Conservation (phyloP, 2,888 invertebrate genomes). For the Papilio elwesi region DNA sequence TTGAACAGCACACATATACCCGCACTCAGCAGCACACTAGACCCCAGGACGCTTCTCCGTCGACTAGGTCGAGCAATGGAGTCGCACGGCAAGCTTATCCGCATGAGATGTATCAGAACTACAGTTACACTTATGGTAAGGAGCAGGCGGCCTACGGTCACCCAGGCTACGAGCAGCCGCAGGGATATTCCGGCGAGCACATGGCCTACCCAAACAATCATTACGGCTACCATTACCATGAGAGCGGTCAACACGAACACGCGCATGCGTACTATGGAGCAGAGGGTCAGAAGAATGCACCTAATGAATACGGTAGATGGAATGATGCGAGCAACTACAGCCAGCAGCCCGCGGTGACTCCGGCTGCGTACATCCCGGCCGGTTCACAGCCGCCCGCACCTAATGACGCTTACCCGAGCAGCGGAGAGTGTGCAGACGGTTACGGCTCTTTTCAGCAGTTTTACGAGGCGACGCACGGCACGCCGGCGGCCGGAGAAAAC, state of each 20-base stretch:
- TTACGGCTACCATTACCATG: constrained; percentile 81
- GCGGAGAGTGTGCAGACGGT: constrained; percentile 85
- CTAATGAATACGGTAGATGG: constrained; percentile 81
- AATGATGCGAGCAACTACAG: constrained; percentile 72
- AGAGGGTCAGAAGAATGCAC: constrained; percentile 80
- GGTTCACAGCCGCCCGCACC: constrained; percentile 58
- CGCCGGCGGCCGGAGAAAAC: constrained; percentile 87
- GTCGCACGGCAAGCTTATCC: constrained; percentile 71
- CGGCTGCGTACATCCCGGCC: constrained; percentile 60
- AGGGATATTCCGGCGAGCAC: constrained; percentile 73
- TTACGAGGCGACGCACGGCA: constrained; percentile 84
- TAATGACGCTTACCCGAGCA: constrained; percentile 68
- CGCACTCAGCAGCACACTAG: constrained; percentile 72
- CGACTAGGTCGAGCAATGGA: constrained; percentile 71
- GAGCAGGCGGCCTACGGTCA: constrained; percentile 83
- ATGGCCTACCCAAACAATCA: constrained; percentile 77
- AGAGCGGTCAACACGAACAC: constrained; percentile 72
- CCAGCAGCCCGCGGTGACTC: constrained; percentile 57
- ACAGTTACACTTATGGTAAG: constrained; percentile 81
- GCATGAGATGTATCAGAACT: constrained; percentile 81
- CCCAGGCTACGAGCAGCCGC: constrained; percentile 83
- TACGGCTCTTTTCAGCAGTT: constrained; percentile 89
- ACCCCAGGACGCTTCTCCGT: constrained; percentile 67
- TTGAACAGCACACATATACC: constrained; percentile 77
- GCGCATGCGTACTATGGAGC: constrained; percentile 74